Evolutionary conservation across 23 tunicate species (phyloP).

Genomic region (Clavelina lepadiformis): DNA sequence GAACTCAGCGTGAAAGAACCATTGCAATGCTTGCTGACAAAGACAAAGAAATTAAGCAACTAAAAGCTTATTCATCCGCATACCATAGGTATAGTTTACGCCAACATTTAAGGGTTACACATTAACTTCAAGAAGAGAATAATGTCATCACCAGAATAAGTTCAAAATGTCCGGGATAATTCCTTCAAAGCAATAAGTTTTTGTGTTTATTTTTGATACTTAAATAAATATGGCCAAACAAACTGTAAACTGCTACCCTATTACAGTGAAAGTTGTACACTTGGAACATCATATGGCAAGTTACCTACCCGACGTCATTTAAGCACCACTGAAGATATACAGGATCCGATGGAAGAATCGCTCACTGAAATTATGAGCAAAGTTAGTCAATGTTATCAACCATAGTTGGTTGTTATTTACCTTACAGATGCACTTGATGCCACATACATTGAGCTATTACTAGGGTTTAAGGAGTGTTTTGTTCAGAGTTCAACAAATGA

Average conservation of each 20-base stretch:
- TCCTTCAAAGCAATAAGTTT: no score
- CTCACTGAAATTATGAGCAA: constrained; percentile 35
- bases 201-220: no score
- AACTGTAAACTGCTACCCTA: no score
- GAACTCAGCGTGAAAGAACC: constrained; percentile 82
- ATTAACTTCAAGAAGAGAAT: no score
- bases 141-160: neutral
- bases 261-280: no score
- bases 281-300: no score
- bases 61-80: constrained; percentile 45
- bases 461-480: neutral
- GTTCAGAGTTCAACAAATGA: constrained; percentile 3
- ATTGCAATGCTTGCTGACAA: constrained; percentile 75
- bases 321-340: constrained; percentile 21
- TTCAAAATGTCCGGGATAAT: no score
- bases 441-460: neutral
- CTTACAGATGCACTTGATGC: neutral
- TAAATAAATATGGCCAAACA: no score
- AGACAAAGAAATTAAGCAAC: constrained; percentile 77
- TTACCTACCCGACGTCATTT: neutral
- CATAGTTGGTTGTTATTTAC: neutral
- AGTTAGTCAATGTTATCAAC: constrained; percentile 1
- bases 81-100: constrained; percentile 48
- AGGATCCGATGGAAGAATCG: constrained; percentile 40
- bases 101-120: no score